A percentile compares a stretch with the other conserved stretches of the same genome.
Evolutionary conservation across 2,888 invertebrate genomes (phyloP).

Genomic region (Cacoxenus indagator): DNA sequence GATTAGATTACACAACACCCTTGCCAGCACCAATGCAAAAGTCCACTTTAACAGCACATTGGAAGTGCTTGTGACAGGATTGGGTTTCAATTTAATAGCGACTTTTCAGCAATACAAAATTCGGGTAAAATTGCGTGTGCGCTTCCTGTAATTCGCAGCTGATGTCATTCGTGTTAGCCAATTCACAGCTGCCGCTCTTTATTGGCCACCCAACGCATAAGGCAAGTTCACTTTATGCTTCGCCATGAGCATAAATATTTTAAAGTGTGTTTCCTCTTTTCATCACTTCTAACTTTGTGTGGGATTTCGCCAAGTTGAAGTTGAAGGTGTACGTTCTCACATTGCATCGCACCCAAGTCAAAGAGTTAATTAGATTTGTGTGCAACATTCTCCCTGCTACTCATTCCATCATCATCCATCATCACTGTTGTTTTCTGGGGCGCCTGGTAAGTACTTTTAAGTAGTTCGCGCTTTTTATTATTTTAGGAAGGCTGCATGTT

Average conservation of each 20-base stretch:
- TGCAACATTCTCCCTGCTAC: constrained; percentile 6
- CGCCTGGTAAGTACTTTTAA: neutral
- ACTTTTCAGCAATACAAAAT: neutral
- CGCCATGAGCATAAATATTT: no score
- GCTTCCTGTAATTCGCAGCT: neutral
- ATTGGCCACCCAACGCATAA: no score
- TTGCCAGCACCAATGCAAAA: neutral
- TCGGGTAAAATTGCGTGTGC: neutral
- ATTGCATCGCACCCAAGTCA: constrained; percentile 14
- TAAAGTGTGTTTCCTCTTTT: neutral
- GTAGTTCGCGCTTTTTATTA: neutral
- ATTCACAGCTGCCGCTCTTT: no score
- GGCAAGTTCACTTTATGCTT: no score
- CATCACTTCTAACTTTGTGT: no score
- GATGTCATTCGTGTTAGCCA: neutral
- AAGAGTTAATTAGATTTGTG: constrained; percentile 42
- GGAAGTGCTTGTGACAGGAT: neutral
- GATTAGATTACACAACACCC: neutral
- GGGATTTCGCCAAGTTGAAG: no score
- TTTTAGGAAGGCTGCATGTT: neutral
- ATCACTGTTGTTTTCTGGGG: neutral
- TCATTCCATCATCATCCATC: neutral
- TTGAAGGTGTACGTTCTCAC: neutral
- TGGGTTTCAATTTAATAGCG: constrained; percentile 15
- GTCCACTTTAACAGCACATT: neutral